Evolutionary conservation across 1,140 invertebrate genomes (phyloP).

Genomic region (Papilio aristodemus): DNA sequence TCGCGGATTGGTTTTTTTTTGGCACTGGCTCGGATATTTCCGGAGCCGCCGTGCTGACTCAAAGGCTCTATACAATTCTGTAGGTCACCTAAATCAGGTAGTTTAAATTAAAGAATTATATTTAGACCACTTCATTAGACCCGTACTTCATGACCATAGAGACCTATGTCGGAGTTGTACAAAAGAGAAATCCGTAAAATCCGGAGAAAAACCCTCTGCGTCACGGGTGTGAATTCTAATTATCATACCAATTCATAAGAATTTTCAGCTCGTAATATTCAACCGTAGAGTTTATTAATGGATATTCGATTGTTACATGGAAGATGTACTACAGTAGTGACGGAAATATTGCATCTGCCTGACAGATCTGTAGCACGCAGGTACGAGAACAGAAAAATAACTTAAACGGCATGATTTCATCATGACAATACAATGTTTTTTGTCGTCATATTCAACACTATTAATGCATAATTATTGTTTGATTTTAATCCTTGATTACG

Average conservation of each 20-base stretch:
- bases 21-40: slow-evolving; percentile 54
- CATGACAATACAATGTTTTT: slow-evolving; percentile 28
- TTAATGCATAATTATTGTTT: slow-evolving; percentile 24
- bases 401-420: slow-evolving; percentile 24
- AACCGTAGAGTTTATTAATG: neutral
- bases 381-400: slow-evolving; percentile 15
- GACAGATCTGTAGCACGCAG: slow-evolving; percentile 24
- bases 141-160: no score
- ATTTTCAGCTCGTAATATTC: neutral
- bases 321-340: neutral
- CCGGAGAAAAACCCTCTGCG: no score
- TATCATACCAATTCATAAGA: no score
- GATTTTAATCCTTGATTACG: slow-evolving; percentile 29
- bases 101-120: neutral
- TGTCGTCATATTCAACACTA: neutral
- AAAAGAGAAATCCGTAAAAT: no score
- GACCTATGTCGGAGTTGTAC: no score
- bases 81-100: slow-evolving; percentile 16
- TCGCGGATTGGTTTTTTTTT: slow-evolving; percentile 46
- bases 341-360: slow-evolving; percentile 1
- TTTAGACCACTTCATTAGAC: no score
- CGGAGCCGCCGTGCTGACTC: slow-evolving; percentile 36
- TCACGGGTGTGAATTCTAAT: no score
- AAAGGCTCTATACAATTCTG: slow-evolving; percentile 35
- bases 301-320: neutral